Conservation (phyloP, 2,797 vertebrate genomes). For the Pangasius sanitwongsei region DNA sequence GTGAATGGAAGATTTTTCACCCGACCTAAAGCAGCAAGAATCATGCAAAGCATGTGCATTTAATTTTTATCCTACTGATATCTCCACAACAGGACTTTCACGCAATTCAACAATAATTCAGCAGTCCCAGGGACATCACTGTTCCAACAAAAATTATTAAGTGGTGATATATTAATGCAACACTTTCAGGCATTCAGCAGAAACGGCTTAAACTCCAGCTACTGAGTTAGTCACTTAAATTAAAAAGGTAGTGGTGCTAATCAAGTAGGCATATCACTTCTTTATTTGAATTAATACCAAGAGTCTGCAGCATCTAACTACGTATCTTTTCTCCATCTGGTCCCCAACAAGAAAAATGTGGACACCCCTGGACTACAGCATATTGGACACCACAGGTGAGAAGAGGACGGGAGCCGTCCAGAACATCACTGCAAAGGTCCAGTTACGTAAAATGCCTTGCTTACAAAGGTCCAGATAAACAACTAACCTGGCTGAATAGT, state of each 20-base stretch:
- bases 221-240: background rate
- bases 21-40: background rate
- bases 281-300: background rate
- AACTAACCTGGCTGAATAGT: background rate
- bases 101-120: background rate
- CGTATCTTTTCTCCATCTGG: background rate
- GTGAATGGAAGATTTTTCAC: background rate
- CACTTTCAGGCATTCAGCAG: background rate
- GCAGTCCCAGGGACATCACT: background rate
- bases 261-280: background rate
- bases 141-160: background rate
- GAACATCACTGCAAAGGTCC: background rate
- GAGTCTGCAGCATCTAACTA: background rate
- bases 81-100: background rate
- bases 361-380: background rate
- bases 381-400: background rate
- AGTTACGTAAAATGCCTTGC: background rate
- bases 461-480: background rate
- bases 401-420: background rate
- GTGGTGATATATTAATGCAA: background rate
- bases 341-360: background rate
- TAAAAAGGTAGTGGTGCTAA: background rate
- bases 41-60: background rate
- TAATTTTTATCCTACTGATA: background rate
- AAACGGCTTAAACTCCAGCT: background rate